Evolutionary conservation across 2,113 vertebrate species (phyloP), one percentile per base, ranked within the genome.

Genomic region (Columba livia): DNA sequence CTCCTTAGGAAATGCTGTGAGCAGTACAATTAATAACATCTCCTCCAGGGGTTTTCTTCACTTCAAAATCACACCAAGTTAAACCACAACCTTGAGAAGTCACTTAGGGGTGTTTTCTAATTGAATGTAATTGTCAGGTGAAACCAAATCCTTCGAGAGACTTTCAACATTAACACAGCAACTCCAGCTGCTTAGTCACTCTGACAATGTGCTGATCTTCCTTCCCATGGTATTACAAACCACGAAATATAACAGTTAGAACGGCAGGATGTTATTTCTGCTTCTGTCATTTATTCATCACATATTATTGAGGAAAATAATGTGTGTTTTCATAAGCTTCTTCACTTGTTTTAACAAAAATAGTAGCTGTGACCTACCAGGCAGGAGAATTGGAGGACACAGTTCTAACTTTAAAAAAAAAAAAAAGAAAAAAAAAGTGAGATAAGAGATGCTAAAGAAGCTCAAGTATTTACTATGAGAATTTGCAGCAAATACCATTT

Each of bases 11-110:
- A 53, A 32, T 23, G 72, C 42, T 88, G 56, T 3, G 44, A 67
- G 42, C 23, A 88, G 54, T 2, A 83, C 81, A 95, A 90, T 93
- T 85, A 88, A 93, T 67, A 80, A 23, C n/a, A 58, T 7, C 73
- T 69, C 48, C 93, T 94, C 85, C 36, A 62, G 71, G 48, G 58
- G 17, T 50, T 70, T 79, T 74, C 50, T 77, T 82, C 82, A 29
- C 67, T 34, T 71, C 62, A 64, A 94, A 96, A 91, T 62, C 71
- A 47, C 36, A 82, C 66, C 66, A 62, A 75, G 84, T 67, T 66
- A 51, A 91, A 91, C 32, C 89, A 74, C 96, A 96, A 77, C 93
- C 91, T 94, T 94, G 89, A 97, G 87, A 88, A 94, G 88, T 83
- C 85, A 91, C 79, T 95, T 89, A 92, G 73, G 82, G 38, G 64